These are phyloP conservation scores for Drosophila peninsularis DNA, from an alignment of 2,888 invertebrate genomes.

Conservation along the genomic window DNA sequence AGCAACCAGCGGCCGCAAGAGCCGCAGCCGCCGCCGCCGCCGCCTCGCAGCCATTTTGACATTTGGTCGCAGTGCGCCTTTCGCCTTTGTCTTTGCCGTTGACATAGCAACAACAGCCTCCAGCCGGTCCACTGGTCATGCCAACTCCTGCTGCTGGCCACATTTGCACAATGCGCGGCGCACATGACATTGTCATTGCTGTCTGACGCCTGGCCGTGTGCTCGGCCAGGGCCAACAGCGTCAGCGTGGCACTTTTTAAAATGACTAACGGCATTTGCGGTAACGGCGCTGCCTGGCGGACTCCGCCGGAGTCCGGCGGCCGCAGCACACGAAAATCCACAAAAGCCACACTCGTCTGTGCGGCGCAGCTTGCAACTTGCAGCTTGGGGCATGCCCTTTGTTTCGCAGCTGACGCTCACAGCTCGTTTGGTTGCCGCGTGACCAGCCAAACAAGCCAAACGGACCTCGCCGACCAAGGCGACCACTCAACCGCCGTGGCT, in stretches of 20 bases:
- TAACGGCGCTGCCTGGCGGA: conserved; percentile 11
- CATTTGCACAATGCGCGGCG: conserved; percentile 67
- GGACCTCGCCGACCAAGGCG: conserved; percentile 15
- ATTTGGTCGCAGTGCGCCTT: conserved; percentile 60
- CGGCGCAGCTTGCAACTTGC: conserved; percentile 24
- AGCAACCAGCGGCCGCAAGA: conserved; percentile 5
- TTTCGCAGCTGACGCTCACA: conserved; percentile 61
- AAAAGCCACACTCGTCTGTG: conserved; percentile 79
- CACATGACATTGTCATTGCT: conserved; percentile 68
- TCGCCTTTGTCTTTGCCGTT: conserved; percentile 75
- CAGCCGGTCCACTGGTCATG: conserved; percentile 28
- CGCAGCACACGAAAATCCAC: conserved; percentile 63
- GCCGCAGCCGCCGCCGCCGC: conserved; percentile 14
- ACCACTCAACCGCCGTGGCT: conserved; percentile 8
- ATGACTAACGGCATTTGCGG: conserved; percentile 73
- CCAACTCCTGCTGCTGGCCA: conserved; percentile 25
- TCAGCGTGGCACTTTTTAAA: conserved; percentile 58
- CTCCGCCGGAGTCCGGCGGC: conserved; percentile 42
- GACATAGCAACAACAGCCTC: conserved; percentile 47
- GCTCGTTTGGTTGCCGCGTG: conserved; percentile 66
- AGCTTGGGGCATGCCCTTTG: conserved; percentile 55
- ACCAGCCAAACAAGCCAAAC: conserved; percentile 75
- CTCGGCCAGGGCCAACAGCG: conserved; percentile 43
- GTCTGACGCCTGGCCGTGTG: conserved; percentile 22
- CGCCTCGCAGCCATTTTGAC: conserved; percentile 70